Evolutionary conservation across 2,113 vertebrate species (phyloP).

Genomic region (Myotis davidii): DNA sequence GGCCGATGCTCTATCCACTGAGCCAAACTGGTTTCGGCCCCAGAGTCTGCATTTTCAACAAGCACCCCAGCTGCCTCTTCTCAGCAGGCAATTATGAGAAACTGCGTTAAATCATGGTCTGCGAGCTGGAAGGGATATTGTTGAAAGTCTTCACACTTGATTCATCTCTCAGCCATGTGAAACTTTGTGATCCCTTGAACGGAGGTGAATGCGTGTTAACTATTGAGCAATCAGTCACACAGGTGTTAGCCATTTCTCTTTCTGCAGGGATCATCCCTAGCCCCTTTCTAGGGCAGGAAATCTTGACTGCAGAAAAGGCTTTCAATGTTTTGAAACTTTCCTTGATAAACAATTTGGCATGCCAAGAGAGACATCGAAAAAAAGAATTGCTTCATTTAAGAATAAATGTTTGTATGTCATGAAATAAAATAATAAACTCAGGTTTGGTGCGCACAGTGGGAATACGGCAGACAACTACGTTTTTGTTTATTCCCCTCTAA

Average conservation of each 20-base stretch:
- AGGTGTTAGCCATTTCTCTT: neutral
- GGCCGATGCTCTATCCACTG: too few species aligned
- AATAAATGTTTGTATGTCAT: neutral
- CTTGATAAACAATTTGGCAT: neutral
- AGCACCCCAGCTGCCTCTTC: neutral
- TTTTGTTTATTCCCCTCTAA: conserved; percentile 34
- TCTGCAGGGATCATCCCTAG: neutral
- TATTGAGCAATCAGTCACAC: neutral
- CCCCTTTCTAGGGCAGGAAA: neutral
- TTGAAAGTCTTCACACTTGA: conserved; percentile 31
- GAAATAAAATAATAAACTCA: conserved; percentile 23
- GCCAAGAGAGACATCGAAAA: conserved; percentile 16
- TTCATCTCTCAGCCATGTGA: conserved; percentile 28
- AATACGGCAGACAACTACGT: conserved; percentile 29
- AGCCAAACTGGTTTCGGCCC: too few species aligned
- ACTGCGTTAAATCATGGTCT: neutral
- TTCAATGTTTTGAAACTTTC: neutral
- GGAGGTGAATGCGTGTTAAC: neutral
- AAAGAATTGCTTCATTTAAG: neutral
- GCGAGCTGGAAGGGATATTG: neutral
- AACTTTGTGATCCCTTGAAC: neutral
- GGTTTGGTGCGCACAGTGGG: neutral
- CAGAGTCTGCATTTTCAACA: neutral
- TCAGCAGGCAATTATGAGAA: neutral
- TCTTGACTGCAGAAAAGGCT: conserved; percentile 3